A percentile compares a stretch with the other conserved stretches of the same genome.
Conservation (phyloP, 2,797 vertebrate genomes). For the Nannoperca australis region DNA sequence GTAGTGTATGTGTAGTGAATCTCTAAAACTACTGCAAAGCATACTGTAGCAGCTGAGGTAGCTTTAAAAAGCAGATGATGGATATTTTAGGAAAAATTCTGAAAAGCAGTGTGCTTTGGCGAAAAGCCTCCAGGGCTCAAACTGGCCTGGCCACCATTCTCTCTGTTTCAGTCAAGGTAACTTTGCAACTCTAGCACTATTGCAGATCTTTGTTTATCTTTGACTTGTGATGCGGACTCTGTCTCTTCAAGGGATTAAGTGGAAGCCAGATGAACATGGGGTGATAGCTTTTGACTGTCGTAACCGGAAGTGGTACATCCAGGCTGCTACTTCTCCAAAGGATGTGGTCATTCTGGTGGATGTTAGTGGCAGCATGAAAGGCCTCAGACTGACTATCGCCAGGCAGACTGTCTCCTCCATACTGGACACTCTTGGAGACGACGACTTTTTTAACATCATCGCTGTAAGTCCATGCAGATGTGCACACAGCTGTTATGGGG, state of each 20-base stretch:
- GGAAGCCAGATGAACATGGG: constrained; percentile 97
- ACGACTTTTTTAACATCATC: constrained; percentile 99
- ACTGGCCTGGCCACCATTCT: not conserved
- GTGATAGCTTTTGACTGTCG: constrained; percentile 99
- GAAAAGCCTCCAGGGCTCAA: constrained; percentile 2
- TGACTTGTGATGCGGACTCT: not conserved
- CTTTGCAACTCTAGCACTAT: not conserved
- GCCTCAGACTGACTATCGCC: constrained; percentile 95
- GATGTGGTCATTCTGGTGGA: constrained; percentile 97
- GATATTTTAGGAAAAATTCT: not conserved
- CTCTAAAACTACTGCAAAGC: not conserved
- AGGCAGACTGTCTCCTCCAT: constrained; percentile 98
- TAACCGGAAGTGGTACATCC: constrained; percentile 99
- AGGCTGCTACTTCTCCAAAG: constrained; percentile 98
- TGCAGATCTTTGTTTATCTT: not conserved
- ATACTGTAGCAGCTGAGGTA: not conserved
- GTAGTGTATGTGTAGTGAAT: not conserved
- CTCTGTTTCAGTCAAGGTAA: not conserved
- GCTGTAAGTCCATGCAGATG: constrained; percentile 87
- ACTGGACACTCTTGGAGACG: constrained; percentile 96
- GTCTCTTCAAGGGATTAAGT: constrained; percentile 92
- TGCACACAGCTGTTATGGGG: constrained; percentile 13
- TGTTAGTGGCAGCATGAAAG: constrained; percentile 98
- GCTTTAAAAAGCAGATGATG: constrained; percentile 8
- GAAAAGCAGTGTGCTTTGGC: constrained; percentile 8